Evolutionary conservation across 2,888 invertebrate species (phyloP), one percentile per base, ranked within the genome.

Genomic region (Pseudococcus viburni): DNA sequence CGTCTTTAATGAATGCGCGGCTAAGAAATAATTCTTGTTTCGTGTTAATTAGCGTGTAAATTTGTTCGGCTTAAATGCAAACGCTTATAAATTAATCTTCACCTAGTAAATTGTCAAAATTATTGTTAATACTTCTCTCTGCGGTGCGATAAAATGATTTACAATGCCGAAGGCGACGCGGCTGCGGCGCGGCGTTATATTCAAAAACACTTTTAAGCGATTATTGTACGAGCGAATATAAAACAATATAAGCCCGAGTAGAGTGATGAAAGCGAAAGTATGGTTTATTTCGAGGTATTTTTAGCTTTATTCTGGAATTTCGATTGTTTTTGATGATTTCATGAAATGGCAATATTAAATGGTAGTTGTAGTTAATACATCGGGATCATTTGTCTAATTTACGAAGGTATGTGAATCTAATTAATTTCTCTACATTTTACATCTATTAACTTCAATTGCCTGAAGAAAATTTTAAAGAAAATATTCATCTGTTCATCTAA

Each of bases 41-140:
- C 68, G 68, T 73, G 68, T 73, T 73, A 73, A 73, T 73, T 73
- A 73, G 26, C 68, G 7, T 73, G 68, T 73, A 73, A 73, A 73
- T 73, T 73, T 73, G 68, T 33, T 73, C 15, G 68, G 68, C 68
- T 26, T 73, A 26, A 73, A 73, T 73, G 22, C 68, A 73, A 73
- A 73, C 33, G 33, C 33, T 73, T 22, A 73, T 73, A 33, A 73
- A 73, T 73, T 73, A 73, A 73, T 33, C 68, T 33, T 22, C 33
- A 26, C 68, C 68, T 33, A 17, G 68, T 73, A 22, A 73, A 73
- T 73, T 33, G 68, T 73, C 68, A 12, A n/a, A 26, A 73, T 73
- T 73, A 73, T 73, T 73, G 68, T 73, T 73, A 73, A 59, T 19
- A 59, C 59, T 59, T 59, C 17, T 51, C 51, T 51, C 51, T 51